Evolutionary conservation across 2,113 vertebrate species (phyloP), one percentile per base, ranked within the genome.

Genomic region (Callionymus lyra): DNA sequence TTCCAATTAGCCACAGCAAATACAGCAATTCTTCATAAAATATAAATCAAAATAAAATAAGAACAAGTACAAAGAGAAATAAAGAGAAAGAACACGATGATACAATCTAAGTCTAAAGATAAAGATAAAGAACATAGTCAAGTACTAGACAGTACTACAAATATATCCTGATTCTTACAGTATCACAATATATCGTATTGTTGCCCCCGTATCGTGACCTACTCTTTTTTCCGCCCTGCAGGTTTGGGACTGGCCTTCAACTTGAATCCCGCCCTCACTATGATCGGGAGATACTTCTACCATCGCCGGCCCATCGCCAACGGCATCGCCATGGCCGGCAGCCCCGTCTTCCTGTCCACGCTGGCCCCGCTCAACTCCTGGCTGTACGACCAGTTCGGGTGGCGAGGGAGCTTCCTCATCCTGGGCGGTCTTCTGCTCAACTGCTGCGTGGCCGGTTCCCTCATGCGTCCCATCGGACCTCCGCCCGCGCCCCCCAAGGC

Each of bases 201-300:
- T n/a, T n/a, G n/a, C n/a, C n/a, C n/a, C n/a, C n/a, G n/a, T n/a
- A n/a, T n/a, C n/a, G 11, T 10, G 9, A 3, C 27, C 10, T 12
- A 19, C 14, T 8, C 2, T 13, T 1, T 15, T 6, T 10, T 14
- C 31, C 31, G 14, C 4, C 15, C 1, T 63, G 10, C 64, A 95
- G 95, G 95, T 57, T 76, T 99, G 56, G 95, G 95, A 5, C 83
- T 99, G 15, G 91, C 95, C 0, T 97, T 99, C 70, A 99, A 99
- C 77, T 76, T 99, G 72, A 97, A 99, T 55, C 95, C 95, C 0
- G 91, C 95, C 14, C 81, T 99, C 60, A 99, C 95, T 0, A 99
- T 99, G 93, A 98, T 99, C 0, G 95, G 95, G 33, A 96, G 91
- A 58, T 99, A 99, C 65, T 99, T 99, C 81, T 97, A 82, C 79